phyloP scores from a whole-genome alignment of 2,113 vertebrate species.

The Rattus norvegicus region GRCr8 NC_086028.1:2448001-2448500 shows the following conservation, averaged over 20 bases:
- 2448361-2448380: no score
- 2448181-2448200: neutral
- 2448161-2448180: neutral
- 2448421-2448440: no score
- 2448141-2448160: neutral
- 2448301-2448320: no score
- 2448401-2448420: no score
- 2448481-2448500: no score
- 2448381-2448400: no score
- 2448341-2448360: no score
- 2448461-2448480: no score
- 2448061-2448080: neutral
- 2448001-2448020: neutral
- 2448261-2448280: no score
- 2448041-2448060: neutral
- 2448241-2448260: neutral
- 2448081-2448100: neutral
- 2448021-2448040: neutral
- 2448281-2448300: no score
- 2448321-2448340: no score
- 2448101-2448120: neutral
- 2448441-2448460: no score
- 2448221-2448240: neutral
- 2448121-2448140: neutral
- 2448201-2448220: neutral